Evolutionary conservation across 1,140 invertebrate genomes (phyloP).

Genomic region (Drosophila melanica): DNA sequence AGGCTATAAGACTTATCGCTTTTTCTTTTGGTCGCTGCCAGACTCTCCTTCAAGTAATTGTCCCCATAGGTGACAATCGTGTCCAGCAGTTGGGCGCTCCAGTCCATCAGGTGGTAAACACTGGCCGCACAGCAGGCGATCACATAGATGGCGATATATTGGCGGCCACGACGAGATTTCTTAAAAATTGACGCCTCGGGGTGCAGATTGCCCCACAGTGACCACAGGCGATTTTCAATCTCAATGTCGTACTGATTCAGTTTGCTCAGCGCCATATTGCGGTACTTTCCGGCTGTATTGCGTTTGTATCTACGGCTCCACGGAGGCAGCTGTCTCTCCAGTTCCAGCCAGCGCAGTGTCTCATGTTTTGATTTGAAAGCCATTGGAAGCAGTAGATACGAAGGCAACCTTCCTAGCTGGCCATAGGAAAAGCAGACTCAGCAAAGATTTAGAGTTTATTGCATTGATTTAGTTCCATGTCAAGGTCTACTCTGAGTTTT

Average conservation of each 20-base stretch:
- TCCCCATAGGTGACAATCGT: conserved; percentile 86
- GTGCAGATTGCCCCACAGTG: conserved; percentile 86
- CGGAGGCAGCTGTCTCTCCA: conserved; percentile 83
- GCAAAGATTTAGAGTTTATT: neutral
- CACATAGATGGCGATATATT: conserved; percentile 86
- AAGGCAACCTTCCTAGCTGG: neutral
- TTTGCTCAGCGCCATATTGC: conserved; percentile 83
- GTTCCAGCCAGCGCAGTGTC: conserved; percentile 85
- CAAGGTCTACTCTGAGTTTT: no score
- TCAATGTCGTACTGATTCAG: conserved; percentile 87
- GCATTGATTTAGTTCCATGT: no score
- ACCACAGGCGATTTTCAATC: conserved; percentile 86
- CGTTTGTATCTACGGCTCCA: conserved; percentile 85
- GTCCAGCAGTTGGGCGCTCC: conserved; percentile 86
- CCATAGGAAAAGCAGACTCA: neutral
- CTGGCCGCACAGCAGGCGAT: conserved; percentile 85
- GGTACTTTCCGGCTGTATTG: conserved; percentile 85
- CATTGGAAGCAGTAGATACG: neutral
- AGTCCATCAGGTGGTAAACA: conserved; percentile 86
- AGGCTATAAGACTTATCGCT: conserved; percentile 85
- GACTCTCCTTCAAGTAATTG: conserved; percentile 85
- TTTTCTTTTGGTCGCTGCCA: conserved; percentile 83
- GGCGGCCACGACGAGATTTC: conserved; percentile 84
- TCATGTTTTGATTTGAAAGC: conserved; percentile 70
- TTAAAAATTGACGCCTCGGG: conserved; percentile 85